A percentile compares a stretch with the other conserved stretches of the same genome.
Evolutionary conservation across 1,140 invertebrate genomes (phyloP).

Genomic region (Drosophila gunungcola): DNA sequence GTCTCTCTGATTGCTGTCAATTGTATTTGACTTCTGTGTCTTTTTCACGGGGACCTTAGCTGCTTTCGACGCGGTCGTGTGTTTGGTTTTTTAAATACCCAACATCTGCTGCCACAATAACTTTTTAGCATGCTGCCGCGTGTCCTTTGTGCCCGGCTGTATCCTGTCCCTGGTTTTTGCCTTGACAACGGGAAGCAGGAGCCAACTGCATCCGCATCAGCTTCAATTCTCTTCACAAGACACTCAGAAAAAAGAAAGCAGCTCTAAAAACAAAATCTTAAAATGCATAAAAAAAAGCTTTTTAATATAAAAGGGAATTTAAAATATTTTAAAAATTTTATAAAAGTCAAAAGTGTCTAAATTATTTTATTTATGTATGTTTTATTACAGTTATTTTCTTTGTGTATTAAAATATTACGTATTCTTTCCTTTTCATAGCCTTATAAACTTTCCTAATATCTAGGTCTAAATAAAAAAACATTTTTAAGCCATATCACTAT

Average conservation of each 20-base stretch:
- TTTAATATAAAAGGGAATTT: too few species aligned
- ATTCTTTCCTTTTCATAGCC: too few species aligned
- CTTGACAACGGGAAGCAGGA: slow-evolving; percentile 68
- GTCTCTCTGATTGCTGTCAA: slow-evolving; percentile 78
- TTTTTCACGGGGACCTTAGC: slow-evolving; percentile 9
- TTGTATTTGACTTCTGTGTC: slow-evolving; percentile 74
- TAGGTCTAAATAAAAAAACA: too few species aligned
- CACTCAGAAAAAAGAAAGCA: slow-evolving; percentile 15
- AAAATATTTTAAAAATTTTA: too few species aligned
- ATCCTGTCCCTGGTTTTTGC: slow-evolving; percentile 41
- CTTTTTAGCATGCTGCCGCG: slow-evolving; percentile 68
- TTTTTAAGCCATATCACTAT: not conserved
- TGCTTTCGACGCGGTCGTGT: slow-evolving; percentile 9
- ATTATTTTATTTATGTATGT: too few species aligned
- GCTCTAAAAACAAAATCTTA: not conserved
- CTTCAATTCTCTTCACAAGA: not conserved
- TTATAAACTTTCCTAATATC: too few species aligned
- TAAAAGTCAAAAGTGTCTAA: too few species aligned
- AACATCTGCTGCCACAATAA: slow-evolving; percentile 77
- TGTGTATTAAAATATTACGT: too few species aligned
- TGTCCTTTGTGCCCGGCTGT: slow-evolving; percentile 30
- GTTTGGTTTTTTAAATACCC: slow-evolving; percentile 58
- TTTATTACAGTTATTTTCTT: too few species aligned
- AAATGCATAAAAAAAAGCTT: not conserved
- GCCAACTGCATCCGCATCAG: slow-evolving; percentile 68